Evolutionary conservation across 2,113 vertebrate species (phyloP).

Genomic region (crab-eating macaque (Macaca fascicularis)): T2T-MFA8v1.1 NC_088380.1:164956501-164957000

Average conservation of each 20-base stretch:
- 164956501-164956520: constrained; percentile 91
- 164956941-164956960: background rate
- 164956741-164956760: constrained; percentile 88
- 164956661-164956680: constrained; percentile 88
- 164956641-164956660: constrained; percentile 89
- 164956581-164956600: constrained; percentile 89
- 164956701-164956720: constrained; percentile 87
- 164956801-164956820: constrained; percentile 82
- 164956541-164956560: constrained; percentile 93
- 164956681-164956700: constrained; percentile 88
- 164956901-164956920: background rate
- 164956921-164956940: constrained; percentile 53
- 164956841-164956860: constrained; percentile 75
- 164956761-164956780: constrained; percentile 89
- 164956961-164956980: constrained; percentile 41
- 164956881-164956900: constrained; percentile 24
- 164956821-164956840: constrained; percentile 84
- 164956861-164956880: constrained; percentile 65
- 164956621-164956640: constrained; percentile 89
- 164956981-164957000: background rate
- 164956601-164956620: constrained; percentile 91
- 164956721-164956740: constrained; percentile 87
- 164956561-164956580: constrained; percentile 93
- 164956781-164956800: constrained; percentile 84
- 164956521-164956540: constrained; percentile 93